phyloP scores from a whole-genome alignment of 2,888 invertebrate genomes.

The Gordius sp. region DNA sequence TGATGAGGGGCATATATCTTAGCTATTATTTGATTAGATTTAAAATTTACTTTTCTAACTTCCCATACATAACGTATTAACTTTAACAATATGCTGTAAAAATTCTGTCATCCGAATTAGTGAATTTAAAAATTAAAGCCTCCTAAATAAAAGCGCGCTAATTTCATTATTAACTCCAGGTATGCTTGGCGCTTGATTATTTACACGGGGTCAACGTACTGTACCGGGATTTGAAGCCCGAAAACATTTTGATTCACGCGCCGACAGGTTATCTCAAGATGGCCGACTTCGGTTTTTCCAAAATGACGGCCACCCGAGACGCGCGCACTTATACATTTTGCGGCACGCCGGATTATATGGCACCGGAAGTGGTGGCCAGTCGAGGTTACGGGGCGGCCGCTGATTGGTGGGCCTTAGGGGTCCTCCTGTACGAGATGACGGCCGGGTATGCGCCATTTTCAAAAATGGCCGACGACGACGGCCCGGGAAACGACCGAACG shows the following conservation, averaged over 20 bases:
- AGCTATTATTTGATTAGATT: no score
- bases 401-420: conserved; percentile 11
- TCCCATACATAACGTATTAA: no score
- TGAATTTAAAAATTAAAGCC: no score
- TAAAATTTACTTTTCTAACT: no score
- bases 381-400: neutral
- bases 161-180: no score
- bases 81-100: no score
- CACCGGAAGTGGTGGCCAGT: neutral
- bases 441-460: conserved; percentile 7
- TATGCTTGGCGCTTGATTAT: neutral
- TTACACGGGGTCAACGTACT: neutral
- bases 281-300: neutral
- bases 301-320: neutral
- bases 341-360: conserved; percentile 12
- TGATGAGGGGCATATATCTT: no score
- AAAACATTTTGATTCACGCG: neutral
- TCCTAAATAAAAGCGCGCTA: no score
- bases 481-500: no score
- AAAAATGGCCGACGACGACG: neutral
- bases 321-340: conserved; percentile 3
- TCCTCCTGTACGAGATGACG: neutral
- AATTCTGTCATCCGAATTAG: no score
- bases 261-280: neutral
- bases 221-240: neutral